phyloP scores from a whole-genome alignment of 2,113 vertebrate species.

The Catagonus wagneri region DNA sequence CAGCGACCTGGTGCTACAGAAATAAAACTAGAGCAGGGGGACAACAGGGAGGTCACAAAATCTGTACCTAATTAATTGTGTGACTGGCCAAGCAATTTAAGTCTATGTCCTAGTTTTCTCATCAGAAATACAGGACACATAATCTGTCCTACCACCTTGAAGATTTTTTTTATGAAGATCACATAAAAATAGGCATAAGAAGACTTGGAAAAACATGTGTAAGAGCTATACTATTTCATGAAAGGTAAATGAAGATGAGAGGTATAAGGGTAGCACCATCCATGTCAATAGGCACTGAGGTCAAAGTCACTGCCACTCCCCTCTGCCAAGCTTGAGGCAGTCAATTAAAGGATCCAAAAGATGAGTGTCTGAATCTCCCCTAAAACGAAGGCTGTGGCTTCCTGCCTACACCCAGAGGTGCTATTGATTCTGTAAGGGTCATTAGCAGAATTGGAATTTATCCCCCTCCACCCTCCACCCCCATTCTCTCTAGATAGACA shows the following conservation, averaged over 20 bases:
- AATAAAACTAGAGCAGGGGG: conserved; percentile 69
- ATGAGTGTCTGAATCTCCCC: not conserved
- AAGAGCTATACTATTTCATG: not conserved
- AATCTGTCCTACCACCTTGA: not conserved
- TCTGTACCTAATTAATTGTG: conserved; percentile 64
- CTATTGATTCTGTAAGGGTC: not conserved
- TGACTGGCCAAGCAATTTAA: conserved; percentile 67
- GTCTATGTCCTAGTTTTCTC: conserved; percentile 74
- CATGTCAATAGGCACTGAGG: not conserved
- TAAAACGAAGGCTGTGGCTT: not conserved
- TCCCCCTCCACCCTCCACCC: not conserved
- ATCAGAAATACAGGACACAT: conserved; percentile 57
- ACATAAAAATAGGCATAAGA: not conserved
- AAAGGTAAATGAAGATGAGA: not conserved
- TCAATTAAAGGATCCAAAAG: not conserved
- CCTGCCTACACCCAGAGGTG: not conserved
- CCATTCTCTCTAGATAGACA: not conserved
- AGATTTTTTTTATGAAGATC: not conserved
- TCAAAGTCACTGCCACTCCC: not conserved
- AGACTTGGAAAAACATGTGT: not conserved
- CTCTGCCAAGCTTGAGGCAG: not conserved
- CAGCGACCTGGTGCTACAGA: not conserved
- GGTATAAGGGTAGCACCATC: not conserved
- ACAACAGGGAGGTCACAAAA: conserved; percentile 53
- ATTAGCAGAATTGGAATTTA: not conserved